These are phyloP conservation scores for Drosophila eugracilis DNA, from an alignment of 1,140 invertebrate species.

Conservation along the genomic window DNA sequence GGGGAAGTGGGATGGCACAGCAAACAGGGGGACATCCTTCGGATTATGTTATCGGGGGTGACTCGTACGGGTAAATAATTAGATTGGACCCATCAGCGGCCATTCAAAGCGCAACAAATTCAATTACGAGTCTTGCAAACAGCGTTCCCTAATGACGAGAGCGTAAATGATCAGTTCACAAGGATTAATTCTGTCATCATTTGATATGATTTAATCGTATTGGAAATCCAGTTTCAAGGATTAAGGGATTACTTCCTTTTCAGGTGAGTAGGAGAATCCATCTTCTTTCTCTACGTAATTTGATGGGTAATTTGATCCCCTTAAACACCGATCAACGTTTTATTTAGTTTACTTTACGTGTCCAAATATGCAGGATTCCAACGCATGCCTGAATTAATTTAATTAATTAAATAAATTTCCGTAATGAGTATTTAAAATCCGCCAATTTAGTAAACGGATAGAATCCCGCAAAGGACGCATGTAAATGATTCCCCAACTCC, in stretches of 20 bases:
- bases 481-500: conserved; percentile 9
- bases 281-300: no score
- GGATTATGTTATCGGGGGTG: conserved; percentile 32
- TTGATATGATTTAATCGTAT: neutral
- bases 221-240: neutral
- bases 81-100: conserved; percentile 27
- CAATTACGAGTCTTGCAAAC: conserved; percentile 32
- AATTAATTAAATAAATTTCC: conserved; percentile 1
- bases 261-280: no score
- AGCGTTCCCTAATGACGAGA: neutral
- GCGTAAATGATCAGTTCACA: conserved; percentile 3
- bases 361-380: neutral
- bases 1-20: neutral
- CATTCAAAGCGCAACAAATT: conserved; percentile 41
- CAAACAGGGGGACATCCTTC: conserved; percentile 12
- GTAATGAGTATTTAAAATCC: neutral
- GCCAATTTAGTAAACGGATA: neutral
- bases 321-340: neutral
- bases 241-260: neutral
- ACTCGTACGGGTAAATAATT: conserved; percentile 33
- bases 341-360: neutral
- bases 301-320: no score
- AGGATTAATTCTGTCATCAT: conserved; percentile 5
- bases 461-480: neutral
- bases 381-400: neutral